Percentiles rank a stretch among this genome's conserved stretches.
These are phyloP conservation scores for Anarsia innoxiella DNA, from an alignment of 2,888 invertebrate species.

Conservation along the genomic window DNA sequence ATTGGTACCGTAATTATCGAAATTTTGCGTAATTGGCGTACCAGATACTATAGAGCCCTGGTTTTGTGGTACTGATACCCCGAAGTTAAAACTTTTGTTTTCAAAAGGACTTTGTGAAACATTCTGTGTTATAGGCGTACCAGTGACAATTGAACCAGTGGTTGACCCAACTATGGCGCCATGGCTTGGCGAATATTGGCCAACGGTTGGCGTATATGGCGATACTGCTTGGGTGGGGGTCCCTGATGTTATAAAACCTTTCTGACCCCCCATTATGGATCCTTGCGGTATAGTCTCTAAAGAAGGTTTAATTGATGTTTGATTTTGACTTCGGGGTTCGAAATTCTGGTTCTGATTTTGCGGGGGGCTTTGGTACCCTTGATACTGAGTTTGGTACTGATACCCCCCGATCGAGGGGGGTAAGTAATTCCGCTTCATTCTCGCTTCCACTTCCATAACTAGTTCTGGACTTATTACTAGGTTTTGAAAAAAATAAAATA, in stretches of 20 bases:
- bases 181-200: constrained; percentile 29
- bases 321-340: constrained; percentile 26
- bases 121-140: constrained; percentile 29
- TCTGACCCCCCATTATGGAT: constrained; percentile 33
- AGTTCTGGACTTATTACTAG: constrained; percentile 93
- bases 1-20: constrained; percentile 13
- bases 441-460: constrained; percentile 90
- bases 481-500: constrained; percentile 25
- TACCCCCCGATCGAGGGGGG: constrained; percentile 78
- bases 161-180: constrained; percentile 8
- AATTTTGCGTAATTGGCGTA: constrained; percentile 26
- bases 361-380: constrained; percentile 43
- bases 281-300: constrained; percentile 62
- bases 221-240: constrained; percentile 31
- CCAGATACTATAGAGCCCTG: constrained; percentile 36
- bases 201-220: constrained; percentile 27
- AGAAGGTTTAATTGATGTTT: constrained; percentile 44
- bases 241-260: constrained; percentile 35
- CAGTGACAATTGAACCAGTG: constrained; percentile 35
- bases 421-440: constrained; percentile 88
- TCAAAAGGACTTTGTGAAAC: constrained; percentile 1
- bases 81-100: constrained; percentile 1
- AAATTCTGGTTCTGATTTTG: constrained; percentile 33
- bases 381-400: constrained; percentile 42
- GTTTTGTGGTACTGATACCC: constrained; percentile 7